phyloP scores from a whole-genome alignment of 2,113 vertebrate species.

The Ailurus styani region DNA sequence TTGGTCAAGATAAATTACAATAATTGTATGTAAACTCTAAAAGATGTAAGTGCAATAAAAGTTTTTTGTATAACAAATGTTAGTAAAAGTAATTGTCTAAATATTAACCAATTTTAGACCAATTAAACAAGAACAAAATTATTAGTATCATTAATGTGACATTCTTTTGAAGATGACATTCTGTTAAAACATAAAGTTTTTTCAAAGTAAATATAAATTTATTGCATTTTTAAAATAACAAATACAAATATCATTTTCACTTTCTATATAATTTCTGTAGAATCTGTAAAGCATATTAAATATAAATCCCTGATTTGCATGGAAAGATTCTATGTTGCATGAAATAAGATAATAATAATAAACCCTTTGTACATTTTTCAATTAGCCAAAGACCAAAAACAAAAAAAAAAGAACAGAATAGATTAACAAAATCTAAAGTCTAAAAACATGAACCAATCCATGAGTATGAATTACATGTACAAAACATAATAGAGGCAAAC shows the following conservation, averaged over 20 bases:
- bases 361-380: neutral
- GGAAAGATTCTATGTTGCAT: neutral
- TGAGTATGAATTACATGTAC: neutral
- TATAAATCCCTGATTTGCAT: neutral
- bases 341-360: neutral
- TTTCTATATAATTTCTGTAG: neutral
- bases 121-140: neutral
- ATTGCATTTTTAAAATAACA: neutral
- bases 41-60: neutral
- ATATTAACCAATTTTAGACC: neutral
- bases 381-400: neutral
- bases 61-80: neutral
- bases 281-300: neutral
- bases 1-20: neutral
- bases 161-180: neutral
- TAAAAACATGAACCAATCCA: neutral
- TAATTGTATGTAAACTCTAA: neutral
- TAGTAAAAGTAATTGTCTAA: neutral
- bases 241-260: neutral
- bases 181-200: neutral
- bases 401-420: neutral
- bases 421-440: neutral
- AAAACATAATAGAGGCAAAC: neutral
- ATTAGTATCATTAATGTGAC: neutral
- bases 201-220: constrained; percentile 17